Evolutionary conservation across 2,797 vertebrate species (phyloP).

Genomic region (Sebastes dallii): DNA sequence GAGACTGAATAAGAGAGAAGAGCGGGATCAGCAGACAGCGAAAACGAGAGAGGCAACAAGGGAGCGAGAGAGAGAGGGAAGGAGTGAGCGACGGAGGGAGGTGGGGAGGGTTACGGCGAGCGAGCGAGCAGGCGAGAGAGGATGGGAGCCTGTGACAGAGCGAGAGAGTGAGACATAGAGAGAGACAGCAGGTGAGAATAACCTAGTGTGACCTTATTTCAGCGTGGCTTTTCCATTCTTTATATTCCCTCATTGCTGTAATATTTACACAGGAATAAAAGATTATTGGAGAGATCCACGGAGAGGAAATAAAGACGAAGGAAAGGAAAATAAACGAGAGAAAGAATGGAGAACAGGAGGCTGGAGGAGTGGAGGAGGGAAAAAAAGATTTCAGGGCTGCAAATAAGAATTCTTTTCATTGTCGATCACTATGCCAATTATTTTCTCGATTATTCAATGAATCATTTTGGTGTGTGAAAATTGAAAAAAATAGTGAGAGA

Average conservation of each 20-base stretch:
- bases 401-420: slow-evolving; percentile 40
- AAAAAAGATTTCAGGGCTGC: background rate
- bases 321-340: slow-evolving; percentile 39
- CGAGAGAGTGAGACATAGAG: background rate
- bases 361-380: background rate
- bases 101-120: background rate
- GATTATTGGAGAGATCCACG: slow-evolving; percentile 64
- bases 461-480: slow-evolving; percentile 7
- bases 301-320: slow-evolving; percentile 47
- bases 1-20: slow-evolving; percentile 63
- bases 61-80: slow-evolving; percentile 6
- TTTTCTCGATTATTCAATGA: slow-evolving; percentile 14
- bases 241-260: slow-evolving; percentile 67
- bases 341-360: slow-evolving; percentile 10
- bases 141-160: slow-evolving; percentile 11
- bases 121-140: background rate
- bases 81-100: background rate
- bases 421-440: slow-evolving; percentile 21
- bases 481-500: background rate
- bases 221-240: slow-evolving; percentile 56
- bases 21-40: slow-evolving; percentile 61
- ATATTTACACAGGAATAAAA: slow-evolving; percentile 76
- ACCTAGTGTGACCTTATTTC: slow-evolving; percentile 73
- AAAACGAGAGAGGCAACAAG: slow-evolving; percentile 45
- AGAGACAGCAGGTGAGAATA: slow-evolving; percentile 64